Evolutionary conservation across 1,140 invertebrate genomes (phyloP).

Genomic region (Drosophila seguyi): DNA sequence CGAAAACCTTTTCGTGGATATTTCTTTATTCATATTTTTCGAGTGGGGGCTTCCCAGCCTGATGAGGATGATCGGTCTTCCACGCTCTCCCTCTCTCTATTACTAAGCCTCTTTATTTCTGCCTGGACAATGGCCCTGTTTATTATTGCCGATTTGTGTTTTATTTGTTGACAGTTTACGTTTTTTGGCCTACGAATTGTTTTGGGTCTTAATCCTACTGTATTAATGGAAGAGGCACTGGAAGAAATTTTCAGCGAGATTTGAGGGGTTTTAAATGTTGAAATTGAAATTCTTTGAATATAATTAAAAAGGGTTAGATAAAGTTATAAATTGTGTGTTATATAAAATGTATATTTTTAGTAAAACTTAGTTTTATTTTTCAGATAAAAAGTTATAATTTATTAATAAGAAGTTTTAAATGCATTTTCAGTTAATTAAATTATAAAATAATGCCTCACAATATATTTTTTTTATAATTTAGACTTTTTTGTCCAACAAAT

Average conservation of each 20-base stretch:
- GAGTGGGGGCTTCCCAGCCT: conserved; percentile 21
- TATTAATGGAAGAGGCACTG: conserved; percentile 48
- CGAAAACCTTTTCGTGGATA: conserved; percentile 48
- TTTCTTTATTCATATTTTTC: conserved; percentile 29
- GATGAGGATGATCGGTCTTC: conserved; percentile 31
- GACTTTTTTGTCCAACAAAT: neutral
- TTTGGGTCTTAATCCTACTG: conserved; percentile 42
- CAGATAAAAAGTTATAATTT: too few species aligned
- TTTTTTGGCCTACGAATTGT: conserved; percentile 76
- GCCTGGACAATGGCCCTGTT: conserved; percentile 54
- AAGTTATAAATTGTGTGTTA: too few species aligned
- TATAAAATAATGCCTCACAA: too few species aligned
- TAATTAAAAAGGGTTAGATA: too few species aligned
- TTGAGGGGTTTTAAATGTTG: neutral
- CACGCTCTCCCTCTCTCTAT: neutral
- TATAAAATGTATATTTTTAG: too few species aligned
- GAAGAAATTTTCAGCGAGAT: conserved; percentile 4
- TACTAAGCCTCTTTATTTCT: conserved; percentile 32
- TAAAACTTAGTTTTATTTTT: too few species aligned
- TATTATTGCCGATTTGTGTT: conserved; percentile 79
- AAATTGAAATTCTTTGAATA: neutral
- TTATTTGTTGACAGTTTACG: conserved; percentile 82
- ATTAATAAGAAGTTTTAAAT: too few species aligned
- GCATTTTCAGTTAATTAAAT: too few species aligned
- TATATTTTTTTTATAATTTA: neutral